Evolutionary conservation across 2,113 vertebrate genomes (phyloP), one percentile per base, ranked within the genome.

Genomic region (Nannospalax galili): DNA sequence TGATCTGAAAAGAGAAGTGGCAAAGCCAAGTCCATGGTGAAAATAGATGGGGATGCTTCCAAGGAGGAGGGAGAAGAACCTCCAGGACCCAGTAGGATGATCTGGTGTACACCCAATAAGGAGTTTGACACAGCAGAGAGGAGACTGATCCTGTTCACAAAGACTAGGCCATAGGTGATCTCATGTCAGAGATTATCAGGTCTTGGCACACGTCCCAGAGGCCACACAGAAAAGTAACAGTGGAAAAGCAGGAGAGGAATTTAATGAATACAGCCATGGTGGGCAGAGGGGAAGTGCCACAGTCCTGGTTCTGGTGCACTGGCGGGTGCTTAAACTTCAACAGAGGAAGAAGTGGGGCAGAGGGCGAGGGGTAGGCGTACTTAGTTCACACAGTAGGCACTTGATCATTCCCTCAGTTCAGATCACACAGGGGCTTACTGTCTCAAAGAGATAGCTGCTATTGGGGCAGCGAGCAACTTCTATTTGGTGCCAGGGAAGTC

Each of bases 1-100:
- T 0, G n/a, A n/a, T 7, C 24, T 16, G 37, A 45, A 69, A 30
- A 64, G 11, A 67, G n/a, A n/a, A n/a, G n/a, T 74, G 65, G 52
- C 2, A n/a, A 3, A 12, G 19, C 14, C 26, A 79, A 37, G 58
- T 28, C 26, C 1, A 28, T 0, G 16, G 7, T 65, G 60, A 16
- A 30, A 32, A 35, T 16, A 45, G 40, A n/a, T 10, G 17, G 62
- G 16, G 28, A 17, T 3, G 3, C 19, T 40, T 22, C 17, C 7
- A 3, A 56, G 64, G 11, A n/a, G 28, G 52, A 65, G 9, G 52
- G 35, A 72, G 17, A 67, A 35, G 17, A 2, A 42, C 24, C 65
- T 24, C 30, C 28, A 5, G 69, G 70, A 22, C 14, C 67, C 40
- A 20, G 40, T 30, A 12, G n/a, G 22, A 52, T 4, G 88, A 52